Percentiles rank a stretch among this genome's conserved stretches.
These are phyloP conservation scores for Corythaeola cristata DNA, from an alignment of 2,113 vertebrate species.

Conservation along the genomic window DNA sequence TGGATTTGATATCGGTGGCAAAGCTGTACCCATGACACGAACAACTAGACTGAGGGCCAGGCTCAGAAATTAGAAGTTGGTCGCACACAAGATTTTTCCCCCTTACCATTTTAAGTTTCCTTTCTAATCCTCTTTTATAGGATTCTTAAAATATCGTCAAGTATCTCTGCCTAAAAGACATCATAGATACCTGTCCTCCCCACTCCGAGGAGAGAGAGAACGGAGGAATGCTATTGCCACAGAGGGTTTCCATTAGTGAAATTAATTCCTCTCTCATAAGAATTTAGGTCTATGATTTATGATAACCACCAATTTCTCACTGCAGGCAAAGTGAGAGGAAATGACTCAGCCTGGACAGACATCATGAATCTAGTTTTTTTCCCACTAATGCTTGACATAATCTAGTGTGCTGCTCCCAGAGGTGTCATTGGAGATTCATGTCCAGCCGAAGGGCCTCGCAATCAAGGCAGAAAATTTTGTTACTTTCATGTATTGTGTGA, in stretches of 20 bases:
- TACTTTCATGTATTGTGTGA: slow-evolving; percentile 52
- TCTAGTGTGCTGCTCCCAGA: slow-evolving; percentile 49
- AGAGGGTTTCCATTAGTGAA: slow-evolving; percentile 74
- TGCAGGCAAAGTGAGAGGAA: slow-evolving; percentile 68
- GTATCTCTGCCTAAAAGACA: slow-evolving; percentile 20
- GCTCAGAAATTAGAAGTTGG: background rate
- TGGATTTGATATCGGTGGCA: background rate
- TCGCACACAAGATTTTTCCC: background rate
- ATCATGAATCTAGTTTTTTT: slow-evolving; percentile 57
- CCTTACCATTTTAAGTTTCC: background rate
- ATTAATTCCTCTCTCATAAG: slow-evolving; percentile 74
- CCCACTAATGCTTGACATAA: slow-evolving; percentile 51
- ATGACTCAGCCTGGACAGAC: slow-evolving; percentile 71
- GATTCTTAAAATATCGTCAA: background rate
- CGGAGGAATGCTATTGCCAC: background rate
- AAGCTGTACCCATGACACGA: background rate
- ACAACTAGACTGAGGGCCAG: background rate
- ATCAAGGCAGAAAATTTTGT: slow-evolving; percentile 52
- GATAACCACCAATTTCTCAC: slow-evolving; percentile 63
- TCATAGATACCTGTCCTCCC: background rate
- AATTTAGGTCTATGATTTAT: slow-evolving; percentile 72
- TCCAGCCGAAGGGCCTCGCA: slow-evolving; percentile 47
- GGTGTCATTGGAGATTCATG: slow-evolving; percentile 65
- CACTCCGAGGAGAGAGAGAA: background rate
- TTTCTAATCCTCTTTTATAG: background rate